Evolutionary conservation across 2,888 invertebrate species (phyloP).

Genomic region (Erpobdella octoculata): DNA sequence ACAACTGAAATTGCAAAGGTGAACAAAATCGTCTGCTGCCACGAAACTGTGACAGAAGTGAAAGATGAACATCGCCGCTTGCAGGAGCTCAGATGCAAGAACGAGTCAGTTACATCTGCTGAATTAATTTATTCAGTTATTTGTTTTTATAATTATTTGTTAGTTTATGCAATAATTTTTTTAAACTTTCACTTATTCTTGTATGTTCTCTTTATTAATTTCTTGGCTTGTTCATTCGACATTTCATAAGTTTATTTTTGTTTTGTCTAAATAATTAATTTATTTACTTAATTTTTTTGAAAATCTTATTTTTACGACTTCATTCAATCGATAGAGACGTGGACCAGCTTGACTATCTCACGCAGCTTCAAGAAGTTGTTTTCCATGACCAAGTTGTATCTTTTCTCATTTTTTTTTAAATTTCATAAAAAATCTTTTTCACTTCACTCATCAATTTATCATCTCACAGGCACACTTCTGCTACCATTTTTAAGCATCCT

Average conservation of each 20-base stretch:
- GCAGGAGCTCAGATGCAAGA: neutral
- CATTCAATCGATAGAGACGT: neutral
- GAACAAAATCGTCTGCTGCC: neutral
- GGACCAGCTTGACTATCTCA: neutral
- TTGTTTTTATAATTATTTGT: too few relatives aligned
- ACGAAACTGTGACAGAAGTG: neutral
- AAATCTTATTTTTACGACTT: neutral
- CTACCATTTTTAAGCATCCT: neutral
- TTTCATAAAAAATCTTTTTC: too few relatives aligned
- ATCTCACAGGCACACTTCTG: neutral
- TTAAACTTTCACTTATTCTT: too few relatives aligned
- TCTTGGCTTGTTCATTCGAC: too few relatives aligned
- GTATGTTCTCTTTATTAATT: too few relatives aligned
- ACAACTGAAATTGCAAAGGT: too few relatives aligned
- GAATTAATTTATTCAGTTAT: too few relatives aligned
- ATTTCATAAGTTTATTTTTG: too few relatives aligned
- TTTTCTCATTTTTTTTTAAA: neutral
- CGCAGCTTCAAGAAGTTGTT: neutral
- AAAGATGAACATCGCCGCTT: neutral
- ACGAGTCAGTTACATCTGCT: too few relatives aligned
- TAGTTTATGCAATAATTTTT: too few relatives aligned
- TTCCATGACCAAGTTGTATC: constrained; percentile 1
- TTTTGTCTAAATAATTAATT: neutral
- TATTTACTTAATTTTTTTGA: neutral
- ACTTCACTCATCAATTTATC: neutral